Evolutionary conservation across 92 coral and sea anemone genomes (phyloP).

Genomic region (Meandrina meandrites): DNA sequence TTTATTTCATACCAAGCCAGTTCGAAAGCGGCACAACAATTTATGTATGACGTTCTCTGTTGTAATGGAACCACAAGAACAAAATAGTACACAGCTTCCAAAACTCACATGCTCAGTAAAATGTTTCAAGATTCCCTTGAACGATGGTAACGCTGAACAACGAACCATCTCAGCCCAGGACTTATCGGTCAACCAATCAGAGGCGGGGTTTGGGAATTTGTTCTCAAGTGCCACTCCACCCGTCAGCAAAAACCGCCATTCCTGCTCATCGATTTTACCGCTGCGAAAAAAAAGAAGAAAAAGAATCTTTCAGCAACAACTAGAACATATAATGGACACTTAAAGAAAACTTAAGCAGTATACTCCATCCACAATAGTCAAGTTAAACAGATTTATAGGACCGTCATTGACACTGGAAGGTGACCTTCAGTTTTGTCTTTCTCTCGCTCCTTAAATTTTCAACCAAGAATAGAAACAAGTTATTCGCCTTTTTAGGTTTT

Average conservation of each 20-base stretch:
- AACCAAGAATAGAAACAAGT: neutral
- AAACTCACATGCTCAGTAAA: conserved; percentile 83
- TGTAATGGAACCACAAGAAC: too few relatives aligned
- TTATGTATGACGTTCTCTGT: too few relatives aligned
- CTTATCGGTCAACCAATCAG: conserved; percentile 95
- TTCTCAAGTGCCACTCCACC: conserved; percentile 98
- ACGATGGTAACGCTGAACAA: conserved; percentile 81
- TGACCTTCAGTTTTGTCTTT: too few relatives aligned
- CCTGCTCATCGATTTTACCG: conserved; percentile 90
- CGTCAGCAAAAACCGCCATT: conserved; percentile 94
- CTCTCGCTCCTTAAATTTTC: neutral
- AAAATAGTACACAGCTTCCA: neutral
- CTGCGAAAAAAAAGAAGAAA: conserved; percentile 38
- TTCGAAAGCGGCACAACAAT: too few relatives aligned
- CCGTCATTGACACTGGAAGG: too few relatives aligned
- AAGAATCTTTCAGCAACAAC: neutral
- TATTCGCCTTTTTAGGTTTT: too few relatives aligned
- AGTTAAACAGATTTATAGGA: too few relatives aligned
- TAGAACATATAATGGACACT: neutral
- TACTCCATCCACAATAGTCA: too few relatives aligned
- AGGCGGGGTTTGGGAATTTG: conserved; percentile 91
- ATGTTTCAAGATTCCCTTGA: conserved; percentile 82
- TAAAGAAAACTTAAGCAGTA: too few relatives aligned
- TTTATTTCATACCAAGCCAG: too few relatives aligned
- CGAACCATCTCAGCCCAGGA: conserved; percentile 99